Evolutionary conservation across 1,140 invertebrate genomes (phyloP).

Genomic region (Ephestia elutella): DNA sequence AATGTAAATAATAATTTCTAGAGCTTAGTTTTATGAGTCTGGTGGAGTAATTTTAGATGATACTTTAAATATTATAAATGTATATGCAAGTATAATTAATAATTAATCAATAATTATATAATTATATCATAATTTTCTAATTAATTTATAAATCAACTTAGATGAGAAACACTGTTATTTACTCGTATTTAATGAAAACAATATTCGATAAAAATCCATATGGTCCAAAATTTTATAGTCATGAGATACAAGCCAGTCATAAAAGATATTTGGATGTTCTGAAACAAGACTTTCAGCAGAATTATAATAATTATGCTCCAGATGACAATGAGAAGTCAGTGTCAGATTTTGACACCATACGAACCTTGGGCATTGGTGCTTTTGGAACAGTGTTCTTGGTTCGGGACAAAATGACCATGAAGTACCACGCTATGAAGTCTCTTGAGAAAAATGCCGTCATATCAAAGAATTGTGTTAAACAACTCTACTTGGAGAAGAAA

Average conservation of each 20-base stretch:
- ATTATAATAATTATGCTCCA: conserved; percentile 17
- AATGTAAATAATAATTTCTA: too few relatives aligned
- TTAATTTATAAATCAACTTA: background rate
- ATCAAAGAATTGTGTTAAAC: conserved; percentile 87
- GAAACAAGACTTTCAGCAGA: conserved; percentile 47
- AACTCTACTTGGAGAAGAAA: conserved; percentile 88
- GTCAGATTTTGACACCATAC: conserved; percentile 53
- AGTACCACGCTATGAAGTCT: conserved; percentile 92
- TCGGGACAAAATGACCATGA: conserved; percentile 77
- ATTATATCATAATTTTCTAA: too few relatives aligned
- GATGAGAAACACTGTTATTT: background rate
- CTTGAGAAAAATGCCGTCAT: conserved; percentile 89
- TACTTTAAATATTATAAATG: too few relatives aligned
- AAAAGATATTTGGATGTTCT: conserved; percentile 45
- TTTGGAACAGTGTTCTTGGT: conserved; percentile 92
- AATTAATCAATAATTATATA: too few relatives aligned
- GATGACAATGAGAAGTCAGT: conserved; percentile 31
- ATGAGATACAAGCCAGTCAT: conserved; percentile 39
- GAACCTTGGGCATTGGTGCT: conserved; percentile 86
- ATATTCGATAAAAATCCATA: conserved; percentile 35
- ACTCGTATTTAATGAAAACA: conserved; percentile 21
- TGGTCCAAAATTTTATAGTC: conserved; percentile 23
- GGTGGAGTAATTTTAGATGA: too few relatives aligned
- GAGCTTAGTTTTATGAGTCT: too few relatives aligned
- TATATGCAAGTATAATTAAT: too few relatives aligned